A percentile compares a stretch with the other conserved stretches of the same genome.
Evolutionary conservation across 2,888 invertebrate genomes (phyloP).

Genomic region (Pyralis farinalis): DNA sequence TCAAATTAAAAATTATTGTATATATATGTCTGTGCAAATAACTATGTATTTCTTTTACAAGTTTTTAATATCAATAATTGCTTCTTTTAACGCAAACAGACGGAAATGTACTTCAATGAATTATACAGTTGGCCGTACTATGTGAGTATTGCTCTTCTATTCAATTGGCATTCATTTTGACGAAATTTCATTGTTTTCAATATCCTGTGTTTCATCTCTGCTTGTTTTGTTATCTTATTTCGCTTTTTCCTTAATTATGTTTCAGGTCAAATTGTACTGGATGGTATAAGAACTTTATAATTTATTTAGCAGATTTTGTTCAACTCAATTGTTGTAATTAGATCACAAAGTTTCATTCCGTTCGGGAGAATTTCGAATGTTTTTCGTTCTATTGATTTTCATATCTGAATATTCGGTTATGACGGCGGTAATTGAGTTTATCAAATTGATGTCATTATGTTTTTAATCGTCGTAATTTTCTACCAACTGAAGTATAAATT

Average conservation of each 20-base stretch:
- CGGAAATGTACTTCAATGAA: conserved; percentile 73
- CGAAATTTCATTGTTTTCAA: conserved; percentile 1
- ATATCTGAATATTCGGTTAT: conserved; percentile 12
- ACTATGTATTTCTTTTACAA: background rate
- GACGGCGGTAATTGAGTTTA: conserved; percentile 12
- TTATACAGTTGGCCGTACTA: conserved; percentile 74
- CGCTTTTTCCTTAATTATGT: conserved; percentile 22
- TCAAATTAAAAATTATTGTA: too few species aligned
- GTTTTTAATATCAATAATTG: conserved; percentile 20
- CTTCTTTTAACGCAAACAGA: conserved; percentile 62
- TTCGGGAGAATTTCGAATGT: conserved; percentile 17
- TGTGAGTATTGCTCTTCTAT: conserved; percentile 50
- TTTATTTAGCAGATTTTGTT: conserved; percentile 26
- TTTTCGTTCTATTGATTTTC: conserved; percentile 21
- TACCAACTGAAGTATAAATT: background rate
- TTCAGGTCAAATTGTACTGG: conserved; percentile 41
- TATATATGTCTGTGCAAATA: background rate
- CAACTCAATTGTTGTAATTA: conserved; percentile 23
- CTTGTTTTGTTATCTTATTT: conserved; percentile 18
- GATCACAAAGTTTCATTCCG: conserved; percentile 23
- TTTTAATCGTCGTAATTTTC: conserved; percentile 3
- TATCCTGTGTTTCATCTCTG: conserved; percentile 7
- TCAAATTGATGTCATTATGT: conserved; percentile 11
- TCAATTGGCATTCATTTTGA: background rate
- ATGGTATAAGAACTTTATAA: conserved; percentile 33